Evolutionary conservation across 35 echinoderm and acorn worm species (phyloP).

Genomic region (Amphiura filiformis): DNA sequence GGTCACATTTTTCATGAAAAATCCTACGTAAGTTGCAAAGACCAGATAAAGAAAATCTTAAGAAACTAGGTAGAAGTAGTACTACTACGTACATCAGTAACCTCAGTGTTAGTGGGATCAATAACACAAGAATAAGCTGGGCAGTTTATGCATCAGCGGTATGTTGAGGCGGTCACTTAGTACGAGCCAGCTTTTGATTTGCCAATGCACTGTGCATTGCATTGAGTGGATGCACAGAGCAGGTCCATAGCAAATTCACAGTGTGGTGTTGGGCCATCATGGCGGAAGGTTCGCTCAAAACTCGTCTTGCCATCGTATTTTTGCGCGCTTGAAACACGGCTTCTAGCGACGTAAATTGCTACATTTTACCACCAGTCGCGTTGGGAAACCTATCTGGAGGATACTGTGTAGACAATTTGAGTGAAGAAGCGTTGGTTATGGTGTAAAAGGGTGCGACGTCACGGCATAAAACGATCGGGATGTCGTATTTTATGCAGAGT

Average conservation of each 20-base stretch:
- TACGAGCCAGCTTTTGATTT: background rate
- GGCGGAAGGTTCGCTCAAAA: slow-evolving; percentile 12
- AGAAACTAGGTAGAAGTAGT: no score
- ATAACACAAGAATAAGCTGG: no score
- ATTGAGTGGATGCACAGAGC: background rate
- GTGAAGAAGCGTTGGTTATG: background rate
- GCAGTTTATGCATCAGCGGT: background rate
- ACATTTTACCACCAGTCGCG: background rate
- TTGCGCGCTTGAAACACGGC: background rate
- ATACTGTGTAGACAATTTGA: background rate
- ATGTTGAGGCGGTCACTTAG: background rate
- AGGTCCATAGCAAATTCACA: background rate
- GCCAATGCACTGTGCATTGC: background rate
- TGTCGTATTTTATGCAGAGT: background rate
- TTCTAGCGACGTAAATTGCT: background rate
- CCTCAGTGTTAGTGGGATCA: no score
- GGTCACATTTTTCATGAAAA: no score
- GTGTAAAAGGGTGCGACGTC: background rate
- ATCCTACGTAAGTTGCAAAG: no score
- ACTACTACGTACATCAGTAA: no score
- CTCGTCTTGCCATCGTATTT: background rate
- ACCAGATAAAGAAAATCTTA: no score
- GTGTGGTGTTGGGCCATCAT: background rate
- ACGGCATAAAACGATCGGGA: background rate
- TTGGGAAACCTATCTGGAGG: background rate